phyloP scores from a whole-genome alignment of 2,888 invertebrate species.

The Corythucha ciliata region DNA sequence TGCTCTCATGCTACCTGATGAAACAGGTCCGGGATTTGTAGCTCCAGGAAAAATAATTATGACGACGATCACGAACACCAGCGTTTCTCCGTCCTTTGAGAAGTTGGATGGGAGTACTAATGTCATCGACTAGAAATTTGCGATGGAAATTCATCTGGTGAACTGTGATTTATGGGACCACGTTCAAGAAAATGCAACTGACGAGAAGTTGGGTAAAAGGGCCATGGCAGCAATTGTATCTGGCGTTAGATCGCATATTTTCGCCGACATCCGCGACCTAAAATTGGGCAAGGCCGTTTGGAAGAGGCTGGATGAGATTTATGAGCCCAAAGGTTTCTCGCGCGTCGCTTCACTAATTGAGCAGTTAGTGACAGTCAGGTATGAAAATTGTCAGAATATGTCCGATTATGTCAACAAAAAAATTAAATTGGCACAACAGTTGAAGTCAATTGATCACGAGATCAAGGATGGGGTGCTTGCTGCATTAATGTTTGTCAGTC shows the following conservation, averaged over 20 bases:
- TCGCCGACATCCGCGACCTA: conserved; percentile 8
- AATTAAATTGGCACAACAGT: conserved; percentile 8
- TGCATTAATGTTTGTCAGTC: conserved; percentile 3
- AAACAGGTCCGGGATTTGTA: too few species aligned
- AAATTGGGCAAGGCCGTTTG: conserved; percentile 5
- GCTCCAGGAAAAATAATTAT: conserved; percentile 5
- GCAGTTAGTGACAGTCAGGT: conserved; percentile 5
- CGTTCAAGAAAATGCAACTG: not conserved
- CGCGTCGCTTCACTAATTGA: conserved; percentile 1
- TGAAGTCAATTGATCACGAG: conserved; percentile 4
- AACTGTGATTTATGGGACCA: conserved; percentile 9
- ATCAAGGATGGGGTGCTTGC: conserved; percentile 12
- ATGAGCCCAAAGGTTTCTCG: conserved; percentile 10
- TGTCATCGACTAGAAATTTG: conserved; percentile 18
- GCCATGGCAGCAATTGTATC: conserved; percentile 11
- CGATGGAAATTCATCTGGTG: conserved; percentile 10
- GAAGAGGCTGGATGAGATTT: conserved; percentile 7
- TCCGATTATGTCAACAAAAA: conserved; percentile 7
- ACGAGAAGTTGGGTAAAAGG: conserved; percentile 4
- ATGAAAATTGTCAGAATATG: conserved; percentile 5
- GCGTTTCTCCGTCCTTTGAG: conserved; percentile 11
- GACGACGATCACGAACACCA: conserved; percentile 1
- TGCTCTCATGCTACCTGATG: too few species aligned
- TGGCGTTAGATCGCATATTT: conserved; percentile 12
- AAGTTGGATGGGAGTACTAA: conserved; percentile 17